A percentile compares a stretch with the other conserved stretches of the same genome.
Evolutionary conservation across 2,888 invertebrate species (phyloP).

Genomic region (Dasypolia templi): DNA sequence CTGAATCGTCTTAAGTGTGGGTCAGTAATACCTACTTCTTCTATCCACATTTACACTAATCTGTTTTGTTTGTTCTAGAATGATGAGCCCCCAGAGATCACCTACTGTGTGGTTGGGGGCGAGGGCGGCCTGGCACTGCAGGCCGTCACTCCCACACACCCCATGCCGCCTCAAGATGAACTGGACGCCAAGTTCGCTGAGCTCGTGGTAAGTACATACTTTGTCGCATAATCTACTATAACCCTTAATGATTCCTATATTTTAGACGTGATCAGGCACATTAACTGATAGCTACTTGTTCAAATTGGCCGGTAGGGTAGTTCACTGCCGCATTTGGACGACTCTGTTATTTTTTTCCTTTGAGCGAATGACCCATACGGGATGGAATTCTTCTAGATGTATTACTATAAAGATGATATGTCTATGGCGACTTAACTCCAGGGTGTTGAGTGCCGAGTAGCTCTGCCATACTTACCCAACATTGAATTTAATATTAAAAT

Average conservation of each 20-base stretch:
- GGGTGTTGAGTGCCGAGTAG: not conserved
- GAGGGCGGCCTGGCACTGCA: slow-evolving; percentile 96
- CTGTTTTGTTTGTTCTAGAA: slow-evolving; percentile 90
- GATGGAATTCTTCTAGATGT: not conserved
- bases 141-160: slow-evolving; percentile 97
- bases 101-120: slow-evolving; percentile 97
- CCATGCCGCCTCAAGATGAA: slow-evolving; percentile 98
- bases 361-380: not conserved
- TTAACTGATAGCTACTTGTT: too few relatives aligned
- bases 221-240: not conserved
- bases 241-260: not conserved
- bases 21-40: not conserved
- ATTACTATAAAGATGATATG: not conserved
- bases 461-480: not conserved
- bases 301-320: not conserved
- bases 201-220: slow-evolving; percentile 93
- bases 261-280: not conserved
- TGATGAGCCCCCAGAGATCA: slow-evolving; percentile 98
- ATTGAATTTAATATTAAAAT: slow-evolving; percentile 8
- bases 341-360: not conserved
- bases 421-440: not conserved
- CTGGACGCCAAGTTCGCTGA: slow-evolving; percentile 98
- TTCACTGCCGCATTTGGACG: not conserved
- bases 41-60: not conserved
- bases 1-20: not conserved